Base-by-base conservation (phyloP, 2,888 invertebrate species). In the Acleris cristana region DNA sequence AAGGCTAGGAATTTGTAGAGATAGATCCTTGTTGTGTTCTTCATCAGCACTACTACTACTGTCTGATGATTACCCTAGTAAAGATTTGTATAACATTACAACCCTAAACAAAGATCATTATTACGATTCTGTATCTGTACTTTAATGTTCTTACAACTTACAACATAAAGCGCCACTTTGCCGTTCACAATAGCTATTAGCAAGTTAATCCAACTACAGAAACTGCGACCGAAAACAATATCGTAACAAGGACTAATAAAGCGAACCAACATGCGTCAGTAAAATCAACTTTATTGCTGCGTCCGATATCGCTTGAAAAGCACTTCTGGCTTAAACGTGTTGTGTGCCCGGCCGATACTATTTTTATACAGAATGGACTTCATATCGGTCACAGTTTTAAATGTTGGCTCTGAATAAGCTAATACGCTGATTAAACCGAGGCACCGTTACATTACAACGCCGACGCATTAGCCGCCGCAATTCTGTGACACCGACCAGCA, bases 401-500 rank as follows among this genome's bases (percentile, higher is more conserved):
- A 14, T 4, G 14, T 40, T 3, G 14, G 40, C 14, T 40, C 40
- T 40, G 40, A 40, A 14, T 14, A 4, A 14, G 14, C 4, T 85
- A 83, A 86, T 82, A 82, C 78, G 84, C 81, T 88, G 88, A 91
- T 89, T 89, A 87, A 78, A 74, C 73, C 73, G 77, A 72, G 76
- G 82, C 77, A 86, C 88, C 89, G 89, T 89, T 89, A 88, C 80
- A 86, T 81, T 88, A 85, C 83, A 85, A 80, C 80, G 82, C 74
- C 75, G 79, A 79, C 84, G 84, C 88, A 89, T 89, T 88, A 88
- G 82, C 83, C 79, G 83, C 80, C 77, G 78, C 76, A 76, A 81
- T 80, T 78, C 70, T 72, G 65, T 65, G 51, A 53, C 67, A 53
- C 3, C 21, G 34, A 58, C 26, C 59, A 74, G 71, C 2, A 40